Evolutionary conservation across 2,888 invertebrate species (phyloP).

Genomic region (Andrena bucephala): DNA sequence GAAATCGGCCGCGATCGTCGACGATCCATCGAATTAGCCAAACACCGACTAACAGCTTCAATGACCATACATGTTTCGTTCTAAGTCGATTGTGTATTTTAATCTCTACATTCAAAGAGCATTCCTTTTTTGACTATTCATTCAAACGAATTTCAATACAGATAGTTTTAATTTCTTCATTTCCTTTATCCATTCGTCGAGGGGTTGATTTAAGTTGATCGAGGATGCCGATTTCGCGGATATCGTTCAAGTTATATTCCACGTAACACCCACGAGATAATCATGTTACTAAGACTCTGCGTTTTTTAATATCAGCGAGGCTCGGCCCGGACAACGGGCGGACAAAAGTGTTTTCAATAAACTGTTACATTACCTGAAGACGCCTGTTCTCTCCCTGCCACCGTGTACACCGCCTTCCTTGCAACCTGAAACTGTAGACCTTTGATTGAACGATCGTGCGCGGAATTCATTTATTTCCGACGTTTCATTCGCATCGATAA

Average conservation of each 20-base stretch:
- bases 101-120: background rate
- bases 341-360: slow-evolving; percentile 84
- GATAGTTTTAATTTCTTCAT: background rate
- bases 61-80: background rate
- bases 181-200: background rate
- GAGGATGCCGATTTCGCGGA: slow-evolving; percentile 76
- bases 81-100: background rate
- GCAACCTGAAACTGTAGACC: background rate
- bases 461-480: background rate
- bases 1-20: slow-evolving; percentile 61
- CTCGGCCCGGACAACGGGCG: slow-evolving; percentile 79
- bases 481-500: background rate
- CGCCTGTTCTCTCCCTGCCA: background rate
- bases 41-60: background rate
- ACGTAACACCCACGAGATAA: slow-evolving; percentile 82
- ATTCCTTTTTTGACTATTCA: background rate
- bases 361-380: slow-evolving; percentile 83
- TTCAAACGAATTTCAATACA: background rate
- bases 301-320: slow-evolving; percentile 84
- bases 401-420: background rate
- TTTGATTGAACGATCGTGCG: background rate
- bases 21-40: background rate
- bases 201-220: background rate
- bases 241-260: slow-evolving; percentile 78
- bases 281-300: slow-evolving; percentile 84